These are phyloP conservation scores for Exephanes ischioxanthus DNA, from an alignment of 2,888 invertebrate genomes.

Conservation along the genomic window DNA sequence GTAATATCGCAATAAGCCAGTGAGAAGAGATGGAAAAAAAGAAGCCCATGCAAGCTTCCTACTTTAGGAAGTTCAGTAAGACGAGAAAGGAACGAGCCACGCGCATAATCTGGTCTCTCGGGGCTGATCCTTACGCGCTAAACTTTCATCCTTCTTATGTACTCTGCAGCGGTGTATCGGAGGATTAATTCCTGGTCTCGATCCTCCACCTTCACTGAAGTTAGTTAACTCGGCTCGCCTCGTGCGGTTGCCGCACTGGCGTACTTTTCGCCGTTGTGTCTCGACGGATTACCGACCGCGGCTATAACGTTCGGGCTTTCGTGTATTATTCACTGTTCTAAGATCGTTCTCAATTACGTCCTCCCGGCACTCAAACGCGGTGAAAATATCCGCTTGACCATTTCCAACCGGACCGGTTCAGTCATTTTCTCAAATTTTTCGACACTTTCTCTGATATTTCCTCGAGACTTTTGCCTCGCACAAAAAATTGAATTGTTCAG, in stretches of 20 bases:
- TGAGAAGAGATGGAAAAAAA: slow-evolving; percentile 10
- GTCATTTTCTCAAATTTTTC: neutral
- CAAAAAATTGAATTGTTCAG: too few relatives aligned
- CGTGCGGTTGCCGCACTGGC: neutral
- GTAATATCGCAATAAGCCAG: slow-evolving; percentile 35
- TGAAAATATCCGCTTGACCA: too few relatives aligned
- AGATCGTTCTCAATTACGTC: slow-evolving; percentile 19
- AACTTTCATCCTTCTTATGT: slow-evolving; percentile 55
- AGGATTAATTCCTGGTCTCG: slow-evolving; percentile 53
- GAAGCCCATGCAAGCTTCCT: slow-evolving; percentile 23
- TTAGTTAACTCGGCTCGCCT: slow-evolving; percentile 28
- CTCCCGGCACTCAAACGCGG: neutral
- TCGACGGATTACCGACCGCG: slow-evolving; percentile 12
- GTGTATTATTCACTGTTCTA: neutral
- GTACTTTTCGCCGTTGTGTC: slow-evolving; percentile 13
- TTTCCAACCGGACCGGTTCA: neutral
- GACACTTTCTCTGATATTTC: neutral
- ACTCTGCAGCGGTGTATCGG: slow-evolving; percentile 4
- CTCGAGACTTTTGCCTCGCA: too few relatives aligned
- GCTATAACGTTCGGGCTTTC: neutral
- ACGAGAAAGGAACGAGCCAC: slow-evolving; percentile 14
- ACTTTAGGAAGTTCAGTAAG: slow-evolving; percentile 34
- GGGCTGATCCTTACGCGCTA: slow-evolving; percentile 50
- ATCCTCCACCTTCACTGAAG: slow-evolving; percentile 26
- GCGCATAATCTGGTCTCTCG: slow-evolving; percentile 54